A percentile compares a stretch with the other conserved stretches of the same genome.
Evolutionary conservation across 2,113 vertebrate genomes (phyloP).

Genomic region (Pionites leucogaster): DNA sequence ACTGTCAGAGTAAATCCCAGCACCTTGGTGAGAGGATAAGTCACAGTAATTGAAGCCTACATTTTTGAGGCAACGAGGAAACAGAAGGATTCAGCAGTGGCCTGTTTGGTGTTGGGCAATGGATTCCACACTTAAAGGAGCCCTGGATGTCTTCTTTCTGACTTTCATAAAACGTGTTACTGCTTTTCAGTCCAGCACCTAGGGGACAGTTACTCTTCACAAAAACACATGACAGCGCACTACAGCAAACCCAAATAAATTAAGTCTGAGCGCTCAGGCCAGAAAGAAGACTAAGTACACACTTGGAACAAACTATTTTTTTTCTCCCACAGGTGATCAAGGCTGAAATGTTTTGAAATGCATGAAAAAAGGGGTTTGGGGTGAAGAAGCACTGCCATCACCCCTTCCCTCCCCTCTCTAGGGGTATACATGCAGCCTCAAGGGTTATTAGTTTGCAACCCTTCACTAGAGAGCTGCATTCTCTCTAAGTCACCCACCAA

Average conservation of each 20-base stretch:
- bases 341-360: background rate
- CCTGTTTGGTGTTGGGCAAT: background rate
- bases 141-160: background rate
- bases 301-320: background rate
- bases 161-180: background rate
- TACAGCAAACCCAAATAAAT: background rate
- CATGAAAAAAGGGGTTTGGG: background rate
- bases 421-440: background rate
- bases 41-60: background rate
- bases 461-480: background rate
- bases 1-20: background rate
- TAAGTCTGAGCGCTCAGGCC: background rate
- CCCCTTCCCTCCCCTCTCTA: background rate
- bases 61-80: background rate
- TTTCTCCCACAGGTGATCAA: background rate
- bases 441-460: background rate
- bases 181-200: background rate
- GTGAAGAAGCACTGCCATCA: background rate
- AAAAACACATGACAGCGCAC: background rate
- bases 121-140: background rate
- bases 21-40: background rate
- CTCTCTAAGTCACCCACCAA: background rate
- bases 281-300: background rate
- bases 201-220: background rate
- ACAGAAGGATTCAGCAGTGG: background rate